Evolutionary conservation across 2,113 vertebrate genomes (phyloP).

Genomic region (Pteronura brasiliensis): DNA sequence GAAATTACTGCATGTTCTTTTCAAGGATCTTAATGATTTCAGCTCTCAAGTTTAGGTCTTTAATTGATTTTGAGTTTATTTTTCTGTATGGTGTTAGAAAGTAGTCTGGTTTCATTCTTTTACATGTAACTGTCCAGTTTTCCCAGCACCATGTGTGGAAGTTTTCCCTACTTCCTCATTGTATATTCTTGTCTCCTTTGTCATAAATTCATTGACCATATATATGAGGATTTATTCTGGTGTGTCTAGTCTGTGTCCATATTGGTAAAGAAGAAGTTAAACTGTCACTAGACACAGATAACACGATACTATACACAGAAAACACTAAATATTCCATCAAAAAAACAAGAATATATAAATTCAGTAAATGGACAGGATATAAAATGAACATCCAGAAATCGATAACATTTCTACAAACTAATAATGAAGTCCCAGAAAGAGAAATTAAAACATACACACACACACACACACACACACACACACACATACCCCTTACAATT

Average conservation of each 20-base stretch:
- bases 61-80: neutral
- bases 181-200: neutral
- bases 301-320: neutral
- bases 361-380: neutral
- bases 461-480: neutral
- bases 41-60: neutral
- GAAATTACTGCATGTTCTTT: neutral
- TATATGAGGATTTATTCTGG: neutral
- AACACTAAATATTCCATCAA: neutral
- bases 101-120: neutral
- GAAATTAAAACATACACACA: neutral
- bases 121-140: neutral
- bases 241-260: neutral
- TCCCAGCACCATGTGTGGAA: neutral
- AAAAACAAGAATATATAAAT: neutral
- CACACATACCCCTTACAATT: neutral
- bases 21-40: neutral
- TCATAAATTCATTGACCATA: neutral
- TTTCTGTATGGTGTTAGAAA: neutral
- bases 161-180: neutral
- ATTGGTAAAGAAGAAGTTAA: neutral
- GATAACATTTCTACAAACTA: neutral
- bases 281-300: neutral
- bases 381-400: neutral
- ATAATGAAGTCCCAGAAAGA: neutral